phyloP scores from a whole-genome alignment of 1,140 invertebrate species.

The Saccostrea glomerata region DNA sequence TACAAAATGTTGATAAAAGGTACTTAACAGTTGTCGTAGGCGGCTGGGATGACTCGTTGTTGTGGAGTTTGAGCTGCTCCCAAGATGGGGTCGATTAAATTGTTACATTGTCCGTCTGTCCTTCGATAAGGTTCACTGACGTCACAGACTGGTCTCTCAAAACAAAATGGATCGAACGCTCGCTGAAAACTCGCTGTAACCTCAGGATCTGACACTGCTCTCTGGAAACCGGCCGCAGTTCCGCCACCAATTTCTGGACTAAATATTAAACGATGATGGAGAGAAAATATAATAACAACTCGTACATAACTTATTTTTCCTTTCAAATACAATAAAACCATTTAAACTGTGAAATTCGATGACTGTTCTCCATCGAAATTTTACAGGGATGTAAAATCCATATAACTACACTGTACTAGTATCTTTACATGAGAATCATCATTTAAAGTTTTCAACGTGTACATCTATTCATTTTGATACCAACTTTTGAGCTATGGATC shows the following conservation, averaged over 20 bases:
- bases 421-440: no score
- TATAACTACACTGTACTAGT: no score
- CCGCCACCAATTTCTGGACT: neutral
- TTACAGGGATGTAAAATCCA: no score
- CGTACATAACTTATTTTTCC: no score
- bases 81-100: neutral
- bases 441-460: no score
- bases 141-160: neutral
- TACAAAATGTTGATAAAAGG: no score
- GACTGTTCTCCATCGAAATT: no score
- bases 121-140: neutral
- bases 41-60: neutral
- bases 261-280: neutral
- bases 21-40: neutral
- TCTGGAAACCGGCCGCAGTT: neutral
- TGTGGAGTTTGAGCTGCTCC: neutral
- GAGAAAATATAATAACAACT: no score
- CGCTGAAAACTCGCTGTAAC: neutral
- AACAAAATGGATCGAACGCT: constrained; percentile 4
- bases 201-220: neutral
- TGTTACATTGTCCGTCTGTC: constrained; percentile 41
- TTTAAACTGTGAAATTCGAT: no score
- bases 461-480: neutral
- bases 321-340: no score
- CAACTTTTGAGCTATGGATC: neutral